Percentiles rank a stretch among this genome's conserved stretches.
These are phyloP conservation scores for Synanthedon vespiformis DNA, from an alignment of 2,888 invertebrate species.

Conservation along the genomic window DNA sequence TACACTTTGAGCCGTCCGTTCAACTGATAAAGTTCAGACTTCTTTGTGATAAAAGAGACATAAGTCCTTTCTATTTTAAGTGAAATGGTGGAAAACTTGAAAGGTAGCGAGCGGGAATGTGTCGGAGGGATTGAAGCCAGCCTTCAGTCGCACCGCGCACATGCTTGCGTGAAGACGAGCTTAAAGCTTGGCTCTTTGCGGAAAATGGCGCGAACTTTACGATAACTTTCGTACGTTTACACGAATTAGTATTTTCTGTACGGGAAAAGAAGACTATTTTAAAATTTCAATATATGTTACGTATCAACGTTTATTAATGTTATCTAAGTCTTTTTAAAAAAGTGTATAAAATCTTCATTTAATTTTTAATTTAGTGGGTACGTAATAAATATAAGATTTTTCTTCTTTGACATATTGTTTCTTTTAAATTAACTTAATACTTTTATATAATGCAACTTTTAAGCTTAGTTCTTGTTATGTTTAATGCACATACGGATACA, in stretches of 20 bases:
- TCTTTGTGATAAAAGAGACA: not conserved
- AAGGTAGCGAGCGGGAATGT: conserved; percentile 55
- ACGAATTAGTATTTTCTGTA: conserved; percentile 12
- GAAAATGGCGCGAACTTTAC: conserved; percentile 56
- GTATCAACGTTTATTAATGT: too few relatives aligned
- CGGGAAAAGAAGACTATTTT: not conserved
- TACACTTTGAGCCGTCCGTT: not conserved
- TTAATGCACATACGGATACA: too few relatives aligned
- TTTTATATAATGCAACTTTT: too few relatives aligned
- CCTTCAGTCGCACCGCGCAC: conserved; percentile 60
- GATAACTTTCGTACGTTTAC: conserved; percentile 39
- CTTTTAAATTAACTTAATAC: too few relatives aligned
- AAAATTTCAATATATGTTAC: not conserved
- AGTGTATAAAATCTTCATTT: too few relatives aligned
- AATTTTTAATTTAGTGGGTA: too few relatives aligned
- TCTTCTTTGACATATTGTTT: too few relatives aligned
- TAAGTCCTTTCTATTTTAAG: not conserved
- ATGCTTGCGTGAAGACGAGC: conserved; percentile 43
- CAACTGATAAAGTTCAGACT: not conserved
- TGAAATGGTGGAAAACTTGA: conserved; percentile 43
- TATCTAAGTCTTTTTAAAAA: too few relatives aligned
- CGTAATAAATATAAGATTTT: too few relatives aligned
- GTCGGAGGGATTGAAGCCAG: conserved; percentile 44
- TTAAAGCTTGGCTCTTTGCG: conserved; percentile 21
- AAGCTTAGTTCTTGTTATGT: too few relatives aligned